phyloP scores from a whole-genome alignment of 2,888 invertebrate species.

The Drosophila ustulata region DNA sequence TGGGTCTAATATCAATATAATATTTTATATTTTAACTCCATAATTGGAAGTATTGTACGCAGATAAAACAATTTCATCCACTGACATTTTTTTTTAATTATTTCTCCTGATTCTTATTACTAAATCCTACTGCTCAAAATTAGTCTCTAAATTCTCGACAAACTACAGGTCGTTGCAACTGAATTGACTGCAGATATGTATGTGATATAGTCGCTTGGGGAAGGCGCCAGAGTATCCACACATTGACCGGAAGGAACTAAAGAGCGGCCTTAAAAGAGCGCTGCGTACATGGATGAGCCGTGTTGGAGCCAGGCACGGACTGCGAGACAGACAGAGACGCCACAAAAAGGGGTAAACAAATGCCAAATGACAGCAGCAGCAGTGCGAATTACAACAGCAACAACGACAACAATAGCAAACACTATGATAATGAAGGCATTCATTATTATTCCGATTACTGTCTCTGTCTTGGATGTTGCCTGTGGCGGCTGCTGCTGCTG shows the following conservation, averaged over 20 bases:
- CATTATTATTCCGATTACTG: constrained; percentile 76
- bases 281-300: constrained; percentile 6
- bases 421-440: constrained; percentile 77
- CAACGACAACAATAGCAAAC: constrained; percentile 43
- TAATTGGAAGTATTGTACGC: too few species aligned
- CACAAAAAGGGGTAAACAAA: constrained; percentile 61
- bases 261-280: constrained; percentile 33
- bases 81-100: too few species aligned
- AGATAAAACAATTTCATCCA: too few species aligned
- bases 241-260: constrained; percentile 54
- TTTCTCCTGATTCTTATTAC: too few species aligned
- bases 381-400: constrained; percentile 17
- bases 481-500: constrained; percentile 30
- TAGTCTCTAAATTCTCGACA: not conserved
- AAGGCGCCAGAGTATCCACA: constrained; percentile 33
- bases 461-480: constrained; percentile 41
- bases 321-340: constrained; percentile 40
- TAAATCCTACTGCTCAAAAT: too few species aligned
- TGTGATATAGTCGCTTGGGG: not conserved
- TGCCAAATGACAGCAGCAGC: constrained; percentile 31
- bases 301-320: constrained; percentile 16
- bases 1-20: too few species aligned
- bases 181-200: not conserved
- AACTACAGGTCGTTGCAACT: not conserved
- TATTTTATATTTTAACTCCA: too few species aligned